A percentile compares a stretch with the other conserved stretches of the same genome.
These are phyloP conservation scores for Nowickia ferox DNA, from an alignment of 2,888 invertebrate species.

Conservation along the genomic window DNA sequence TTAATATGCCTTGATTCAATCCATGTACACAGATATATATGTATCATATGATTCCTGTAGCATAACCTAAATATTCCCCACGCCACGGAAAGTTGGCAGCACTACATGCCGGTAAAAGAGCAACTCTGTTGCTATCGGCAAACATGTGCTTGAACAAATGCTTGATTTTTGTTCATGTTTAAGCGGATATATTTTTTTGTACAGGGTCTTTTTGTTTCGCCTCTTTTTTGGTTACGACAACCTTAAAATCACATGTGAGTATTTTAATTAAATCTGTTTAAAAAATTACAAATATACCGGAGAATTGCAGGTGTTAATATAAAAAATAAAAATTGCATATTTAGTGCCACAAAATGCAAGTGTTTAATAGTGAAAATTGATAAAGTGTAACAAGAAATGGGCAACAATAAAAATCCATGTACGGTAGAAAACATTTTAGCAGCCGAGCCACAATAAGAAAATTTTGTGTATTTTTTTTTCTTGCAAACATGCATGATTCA, in stretches of 20 bases:
- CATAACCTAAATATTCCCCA: neutral
- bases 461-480: slow-evolving; percentile 48
- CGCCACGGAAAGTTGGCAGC: neutral
- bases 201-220: slow-evolving; percentile 76
- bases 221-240: slow-evolving; percentile 90
- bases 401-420: slow-evolving; percentile 53
- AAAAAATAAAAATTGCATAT: slow-evolving; percentile 14
- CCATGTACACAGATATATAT: no score
- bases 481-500: slow-evolving; percentile 61
- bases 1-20: no score
- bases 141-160: slow-evolving; percentile 67
- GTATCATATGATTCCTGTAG: neutral
- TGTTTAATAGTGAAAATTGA: slow-evolving; percentile 48
- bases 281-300: slow-evolving; percentile 39
- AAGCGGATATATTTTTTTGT: slow-evolving; percentile 71
- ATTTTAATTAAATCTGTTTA: slow-evolving; percentile 72
- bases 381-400: slow-evolving; percentile 39
- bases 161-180: slow-evolving; percentile 64
- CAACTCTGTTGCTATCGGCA: slow-evolving; percentile 52
- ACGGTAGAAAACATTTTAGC: slow-evolving; percentile 41
- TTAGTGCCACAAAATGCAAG: slow-evolving; percentile 26
- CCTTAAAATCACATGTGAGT: slow-evolving; percentile 96
- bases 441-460: slow-evolving; percentile 58
- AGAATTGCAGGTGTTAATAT: slow-evolving; percentile 53
- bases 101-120: neutral